Evolutionary conservation across 2,113 vertebrate genomes (phyloP), one percentile per base, ranked within the genome.

Genomic region (Uropsilus gracilis): DNA sequence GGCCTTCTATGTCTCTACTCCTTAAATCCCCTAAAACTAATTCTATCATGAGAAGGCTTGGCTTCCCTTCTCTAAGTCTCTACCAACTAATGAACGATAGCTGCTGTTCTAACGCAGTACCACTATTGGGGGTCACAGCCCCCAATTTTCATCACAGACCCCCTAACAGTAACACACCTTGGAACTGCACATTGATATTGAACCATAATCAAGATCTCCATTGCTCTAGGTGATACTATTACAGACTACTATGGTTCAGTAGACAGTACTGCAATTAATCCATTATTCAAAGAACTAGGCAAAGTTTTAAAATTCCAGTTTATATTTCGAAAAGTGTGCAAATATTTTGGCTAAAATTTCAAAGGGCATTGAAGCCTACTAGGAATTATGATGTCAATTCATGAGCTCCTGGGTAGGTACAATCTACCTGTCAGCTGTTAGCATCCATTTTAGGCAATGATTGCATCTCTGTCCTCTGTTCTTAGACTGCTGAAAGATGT

Each of bases 261-360:
- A 18, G 26, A 71, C 20, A 24, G 22, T 6, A 46, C 7, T 44
- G 14, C 42, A 69, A 87, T 90, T 80, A 53, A 59, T 78, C 39
- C 46, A 85, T 64, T 89, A 68, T 12, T 86, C 6, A 30, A 11
- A 32, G 30, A 82, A 68, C 24, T 30, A 42, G 53, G 34, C 77
- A 48, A 89, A 84, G 1, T 77, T 73, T 50, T 24, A 46, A 87
- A 94, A 69, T 69, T 30, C 18, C 16, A 24, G 42, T 61, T 94
- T 82, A 76, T 83, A 46, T 50, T 17, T 86, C 55, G 82, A 57
- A 82, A 20, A 75, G 17, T 57, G 17, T 77, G 22, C 59, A 85
- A 82, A 20, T 69, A 17, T 59, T 87, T 73, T 84, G 64, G 30
- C 39, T 50, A 50, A 86, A 80, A 86, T 89, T 94, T 55, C 88